These are phyloP conservation scores for Staurois parvus DNA, from an alignment of 2,797 vertebrate genomes.

Conservation along the genomic window DNA sequence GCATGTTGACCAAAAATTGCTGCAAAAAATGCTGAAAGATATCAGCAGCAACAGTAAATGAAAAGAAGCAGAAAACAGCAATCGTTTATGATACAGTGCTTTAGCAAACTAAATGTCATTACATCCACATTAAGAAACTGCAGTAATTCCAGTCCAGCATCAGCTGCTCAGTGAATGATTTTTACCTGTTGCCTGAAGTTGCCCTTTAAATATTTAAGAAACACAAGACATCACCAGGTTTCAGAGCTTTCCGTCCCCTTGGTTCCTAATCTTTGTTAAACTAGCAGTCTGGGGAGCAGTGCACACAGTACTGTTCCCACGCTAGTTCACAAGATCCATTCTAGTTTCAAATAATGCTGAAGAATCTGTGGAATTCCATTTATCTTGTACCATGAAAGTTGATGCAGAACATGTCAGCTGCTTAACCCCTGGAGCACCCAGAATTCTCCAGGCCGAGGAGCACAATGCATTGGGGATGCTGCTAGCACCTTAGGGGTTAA, in stretches of 20 bases:
- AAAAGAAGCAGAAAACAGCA: no score
- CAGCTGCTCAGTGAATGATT: neutral
- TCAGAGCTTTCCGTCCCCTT: constrained; percentile 40
- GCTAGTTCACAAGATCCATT: constrained; percentile 59
- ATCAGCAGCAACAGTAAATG: no score
- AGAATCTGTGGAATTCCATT: constrained; percentile 61
- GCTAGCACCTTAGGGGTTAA: neutral
- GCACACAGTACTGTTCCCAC: constrained; percentile 57
- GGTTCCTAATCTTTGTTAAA: constrained; percentile 57
- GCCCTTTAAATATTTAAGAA: neutral
- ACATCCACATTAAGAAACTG: no score
- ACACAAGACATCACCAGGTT: constrained; percentile 22
- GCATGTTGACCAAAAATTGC: no score
- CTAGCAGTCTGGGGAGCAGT: constrained; percentile 52
- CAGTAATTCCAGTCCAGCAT: no score
- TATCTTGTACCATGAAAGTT: constrained; percentile 62
- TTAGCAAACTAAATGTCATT: no score
- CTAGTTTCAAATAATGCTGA: constrained; percentile 56
- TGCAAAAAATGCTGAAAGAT: no score
- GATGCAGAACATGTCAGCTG: constrained; percentile 56
- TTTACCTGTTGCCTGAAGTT: neutral
- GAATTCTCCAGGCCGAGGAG: neutral
- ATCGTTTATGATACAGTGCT: no score
- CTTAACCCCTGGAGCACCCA: constrained; percentile 30
- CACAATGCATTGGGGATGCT: neutral